Percentiles rank a stretch among this genome's conserved stretches.
Conservation (phyloP, 1,140 invertebrate genomes). For the Drosophila busckii region DNA sequence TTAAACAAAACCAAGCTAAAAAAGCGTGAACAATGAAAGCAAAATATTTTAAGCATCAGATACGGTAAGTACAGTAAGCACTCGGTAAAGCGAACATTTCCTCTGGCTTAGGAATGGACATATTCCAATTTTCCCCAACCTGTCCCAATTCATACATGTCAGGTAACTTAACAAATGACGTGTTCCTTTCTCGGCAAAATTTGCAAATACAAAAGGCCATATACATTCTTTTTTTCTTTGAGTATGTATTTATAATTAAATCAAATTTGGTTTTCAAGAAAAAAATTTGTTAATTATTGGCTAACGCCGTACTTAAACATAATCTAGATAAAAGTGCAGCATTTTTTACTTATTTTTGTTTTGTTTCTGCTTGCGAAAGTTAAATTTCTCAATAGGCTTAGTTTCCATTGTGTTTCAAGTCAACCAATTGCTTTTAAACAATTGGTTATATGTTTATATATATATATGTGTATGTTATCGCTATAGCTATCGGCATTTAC, state of each 20-base stretch:
- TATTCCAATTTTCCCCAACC: too few species aligned
- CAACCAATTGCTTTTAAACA: too few species aligned
- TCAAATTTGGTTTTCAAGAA: constrained; percentile 11
- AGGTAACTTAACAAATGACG: too few species aligned
- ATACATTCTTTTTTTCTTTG: not conserved
- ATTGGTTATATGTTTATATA: too few species aligned
- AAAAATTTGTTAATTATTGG: not conserved
- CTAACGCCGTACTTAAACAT: not conserved
- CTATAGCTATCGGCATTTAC: not conserved
- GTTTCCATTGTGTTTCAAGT: too few species aligned
- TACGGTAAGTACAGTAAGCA: too few species aligned
- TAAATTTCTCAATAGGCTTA: constrained; percentile 2
- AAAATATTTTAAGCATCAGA: not conserved
- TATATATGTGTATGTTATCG: too few species aligned
- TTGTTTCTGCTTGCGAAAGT: not conserved
- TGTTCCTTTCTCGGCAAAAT: too few species aligned
- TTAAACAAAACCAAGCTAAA: constrained; percentile 24
- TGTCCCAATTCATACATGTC: too few species aligned
- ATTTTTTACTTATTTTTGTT: constrained; percentile 5
- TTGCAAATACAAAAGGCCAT: too few species aligned
- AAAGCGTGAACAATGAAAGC: constrained; percentile 13
- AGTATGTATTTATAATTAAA: constrained; percentile 13
- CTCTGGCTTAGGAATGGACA: too few species aligned
- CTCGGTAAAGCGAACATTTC: too few species aligned
- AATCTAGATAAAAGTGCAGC: constrained; percentile 15